Evolutionary conservation across 2,797 vertebrate genomes (phyloP).

Genomic region (Falco columbarius): DNA sequence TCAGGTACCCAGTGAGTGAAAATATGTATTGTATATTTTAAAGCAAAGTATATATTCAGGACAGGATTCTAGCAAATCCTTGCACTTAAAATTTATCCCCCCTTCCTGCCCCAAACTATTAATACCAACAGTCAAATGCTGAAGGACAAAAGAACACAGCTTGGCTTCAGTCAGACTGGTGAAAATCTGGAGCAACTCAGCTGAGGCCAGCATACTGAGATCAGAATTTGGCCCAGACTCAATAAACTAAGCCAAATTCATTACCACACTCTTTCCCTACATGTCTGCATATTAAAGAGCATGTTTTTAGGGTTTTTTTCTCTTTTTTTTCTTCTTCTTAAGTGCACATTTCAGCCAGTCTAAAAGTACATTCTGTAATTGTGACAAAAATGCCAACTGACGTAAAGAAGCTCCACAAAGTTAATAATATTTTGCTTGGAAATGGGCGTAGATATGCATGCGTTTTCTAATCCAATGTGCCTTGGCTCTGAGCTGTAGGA

Average conservation of each 20-base stretch:
- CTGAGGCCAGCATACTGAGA: conserved; percentile 60
- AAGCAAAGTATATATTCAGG: neutral
- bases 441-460: conserved; percentile 13
- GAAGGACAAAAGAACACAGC: conserved; percentile 40
- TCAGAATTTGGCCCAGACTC: conserved; percentile 58
- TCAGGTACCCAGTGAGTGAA: neutral
- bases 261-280: conserved; percentile 71
- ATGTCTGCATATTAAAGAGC: conserved; percentile 60
- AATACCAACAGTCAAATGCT: conserved; percentile 11
- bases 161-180: conserved; percentile 45
- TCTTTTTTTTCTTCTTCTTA: neutral
- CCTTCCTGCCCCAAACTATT: neutral
- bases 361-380: conserved; percentile 77
- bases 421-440: conserved; percentile 77
- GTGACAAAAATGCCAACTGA: conserved; percentile 75
- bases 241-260: conserved; percentile 52
- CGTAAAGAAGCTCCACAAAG: conserved; percentile 56
- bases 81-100: neutral
- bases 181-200: conserved; percentile 60
- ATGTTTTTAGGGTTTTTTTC: neutral
- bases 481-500: conserved; percentile 17
- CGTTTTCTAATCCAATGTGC: neutral
- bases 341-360: conserved; percentile 59
- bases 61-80: neutral
- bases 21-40: accelerated